Percentiles rank a stretch among this genome's conserved stretches.
Evolutionary conservation across 2,113 vertebrate genomes (phyloP).

Genomic region (Pionites leucogaster): DNA sequence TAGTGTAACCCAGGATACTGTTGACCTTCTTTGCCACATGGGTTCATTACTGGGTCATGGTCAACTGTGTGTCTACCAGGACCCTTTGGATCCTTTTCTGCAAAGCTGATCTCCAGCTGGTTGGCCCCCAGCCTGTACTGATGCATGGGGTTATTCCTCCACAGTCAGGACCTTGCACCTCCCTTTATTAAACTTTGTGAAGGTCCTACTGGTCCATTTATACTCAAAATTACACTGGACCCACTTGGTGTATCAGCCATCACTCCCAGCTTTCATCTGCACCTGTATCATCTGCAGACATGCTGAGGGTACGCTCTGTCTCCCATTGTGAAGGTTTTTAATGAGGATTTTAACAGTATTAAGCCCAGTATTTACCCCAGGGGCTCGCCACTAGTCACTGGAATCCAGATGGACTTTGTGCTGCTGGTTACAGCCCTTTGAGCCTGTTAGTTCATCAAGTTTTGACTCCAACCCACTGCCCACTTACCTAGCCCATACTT

Average conservation of each 20-base stretch:
- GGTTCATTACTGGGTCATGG: neutral
- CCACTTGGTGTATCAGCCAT: accelerated
- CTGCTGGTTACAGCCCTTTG: neutral
- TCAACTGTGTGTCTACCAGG: neutral
- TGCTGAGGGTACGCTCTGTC: neutral
- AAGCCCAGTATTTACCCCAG: neutral
- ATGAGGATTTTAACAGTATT: neutral
- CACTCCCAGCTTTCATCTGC: neutral
- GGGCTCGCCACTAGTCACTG: neutral
- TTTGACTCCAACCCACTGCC: neutral
- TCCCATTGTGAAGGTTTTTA: neutral
- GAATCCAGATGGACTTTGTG: neutral
- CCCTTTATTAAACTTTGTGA: neutral
- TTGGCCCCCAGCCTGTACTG: neutral
- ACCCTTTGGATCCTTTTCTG: neutral
- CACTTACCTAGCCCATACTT: neutral
- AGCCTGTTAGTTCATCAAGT: neutral
- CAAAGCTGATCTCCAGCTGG: neutral
- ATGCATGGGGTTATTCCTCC: neutral
- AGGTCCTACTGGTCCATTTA: neutral
- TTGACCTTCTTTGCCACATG: neutral
- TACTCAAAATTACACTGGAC: neutral
- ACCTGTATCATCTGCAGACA: neutral
- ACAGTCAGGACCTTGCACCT: neutral
- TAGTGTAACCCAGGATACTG: neutral